These are phyloP conservation scores for Trichoplusia ni DNA, from an alignment of 1,140 invertebrate species.

Conservation along the genomic window DNA sequence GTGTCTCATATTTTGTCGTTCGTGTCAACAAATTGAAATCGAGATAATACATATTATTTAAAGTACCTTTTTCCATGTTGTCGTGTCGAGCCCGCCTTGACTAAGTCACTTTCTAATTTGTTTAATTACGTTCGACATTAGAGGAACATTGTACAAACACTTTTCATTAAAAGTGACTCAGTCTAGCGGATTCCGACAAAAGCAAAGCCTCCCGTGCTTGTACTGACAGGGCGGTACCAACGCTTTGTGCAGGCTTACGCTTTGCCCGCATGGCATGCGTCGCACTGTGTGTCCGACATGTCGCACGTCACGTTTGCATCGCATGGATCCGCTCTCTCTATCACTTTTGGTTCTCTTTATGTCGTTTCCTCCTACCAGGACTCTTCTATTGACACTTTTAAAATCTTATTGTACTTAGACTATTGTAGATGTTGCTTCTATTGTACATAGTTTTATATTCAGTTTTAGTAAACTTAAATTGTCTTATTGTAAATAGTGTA, in stretches of 20 bases:
- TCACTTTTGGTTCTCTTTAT: not conserved
- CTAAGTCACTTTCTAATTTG: too few relatives aligned
- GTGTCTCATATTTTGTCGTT: too few relatives aligned
- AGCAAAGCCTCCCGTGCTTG: conserved; percentile 18
- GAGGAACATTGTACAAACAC: too few relatives aligned
- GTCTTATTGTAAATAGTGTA: conserved; percentile 5
- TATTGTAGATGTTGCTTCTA: not conserved
- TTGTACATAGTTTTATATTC: conserved; percentile 9
- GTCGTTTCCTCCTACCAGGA: not conserved
- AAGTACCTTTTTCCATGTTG: too few relatives aligned
- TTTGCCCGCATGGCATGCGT: conserved; percentile 23
- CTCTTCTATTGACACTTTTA: not conserved
- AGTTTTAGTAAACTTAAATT: not conserved
- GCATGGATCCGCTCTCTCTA: conserved; percentile 7
- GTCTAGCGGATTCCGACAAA: not conserved
- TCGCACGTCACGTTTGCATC: conserved; percentile 19
- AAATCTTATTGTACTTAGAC: not conserved
- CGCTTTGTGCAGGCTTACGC: conserved; percentile 29
- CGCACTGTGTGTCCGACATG: conserved; percentile 4
- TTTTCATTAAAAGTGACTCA: too few relatives aligned
- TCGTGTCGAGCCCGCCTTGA: too few relatives aligned
- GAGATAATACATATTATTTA: too few relatives aligned
- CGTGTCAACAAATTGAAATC: too few relatives aligned
- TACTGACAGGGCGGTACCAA: conserved; percentile 14
- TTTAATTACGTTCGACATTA: too few relatives aligned